Base-by-base conservation (phyloP, 53 echinoderm and acorn worm species). In the Astropecten irregularis region DNA sequence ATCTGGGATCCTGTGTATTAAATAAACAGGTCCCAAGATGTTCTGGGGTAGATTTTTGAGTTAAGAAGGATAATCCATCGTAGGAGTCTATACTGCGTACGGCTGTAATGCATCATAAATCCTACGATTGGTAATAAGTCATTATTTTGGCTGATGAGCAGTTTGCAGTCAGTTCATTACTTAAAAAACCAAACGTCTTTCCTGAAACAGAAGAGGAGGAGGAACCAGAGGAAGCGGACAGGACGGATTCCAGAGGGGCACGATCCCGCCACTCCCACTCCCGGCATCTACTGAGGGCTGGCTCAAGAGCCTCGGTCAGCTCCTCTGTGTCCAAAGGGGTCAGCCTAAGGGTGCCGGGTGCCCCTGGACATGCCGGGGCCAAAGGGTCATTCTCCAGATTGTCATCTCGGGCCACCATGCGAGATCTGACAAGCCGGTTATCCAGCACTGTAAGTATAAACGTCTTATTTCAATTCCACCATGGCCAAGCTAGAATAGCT, bases 251-350 rank as follows among this genome's bases (percentile, higher is more conserved):
- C 47, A 40, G 10, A 9, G 11, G 42, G 42, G n/a, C 71, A 29
- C 71, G 49, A 2, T 71, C 71, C n/a, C 71, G 71, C 19, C 71
- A 42, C 33, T 27, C 71, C 19, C 71, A 71, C 51, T 71, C 71
- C 8, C 52, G 50, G 2, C 47, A 71, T 22, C 29, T 71, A 19
- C 71, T 71, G 9, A 27, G 34, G 49, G 30, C 49, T 18, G 26
- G 49, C 32, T 71, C 71, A 49, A 48, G 51, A 50, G 71, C 26
- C 71, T 71, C 71, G 9, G 47, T 16, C 4, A 71, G 71, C 32
- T 47, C 32, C 1, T 11, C 11, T 42, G 16, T 40, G 40, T 21
- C 71, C 50, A 71, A 50, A 18, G 18, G 50, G n/a, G 42, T 42
- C 11, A 71, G 18, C 8, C 47, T 71, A 33, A 51, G 14, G 52